Evolutionary conservation across 2,113 vertebrate genomes (phyloP).

Genomic region (Sebastes fasciatus): DNA sequence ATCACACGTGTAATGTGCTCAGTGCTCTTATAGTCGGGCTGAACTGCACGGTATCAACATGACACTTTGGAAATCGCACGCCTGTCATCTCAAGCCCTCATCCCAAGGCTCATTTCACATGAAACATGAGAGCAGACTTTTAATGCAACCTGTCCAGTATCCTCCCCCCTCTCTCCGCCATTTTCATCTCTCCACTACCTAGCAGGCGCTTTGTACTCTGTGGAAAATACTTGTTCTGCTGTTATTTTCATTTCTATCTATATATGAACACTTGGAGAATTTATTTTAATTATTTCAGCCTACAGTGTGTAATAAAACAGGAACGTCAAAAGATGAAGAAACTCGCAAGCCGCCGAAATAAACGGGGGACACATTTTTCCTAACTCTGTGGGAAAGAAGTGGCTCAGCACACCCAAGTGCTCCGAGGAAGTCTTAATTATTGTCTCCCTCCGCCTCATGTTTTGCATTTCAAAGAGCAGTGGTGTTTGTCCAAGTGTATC

Average conservation of each 20-base stretch:
- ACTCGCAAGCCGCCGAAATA: constrained; percentile 15
- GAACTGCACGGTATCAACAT: constrained; percentile 66
- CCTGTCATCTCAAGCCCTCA: constrained; percentile 67
- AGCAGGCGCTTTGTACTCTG: no score
- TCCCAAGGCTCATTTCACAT: constrained; percentile 68
- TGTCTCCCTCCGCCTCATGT: constrained; percentile 46
- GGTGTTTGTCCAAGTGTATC: constrained; percentile 75
- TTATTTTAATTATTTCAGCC: constrained; percentile 48
- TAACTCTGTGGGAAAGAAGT: constrained; percentile 56
- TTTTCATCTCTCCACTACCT: constrained; percentile 34
- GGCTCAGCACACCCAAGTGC: constrained; percentile 44
- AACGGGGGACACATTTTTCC: constrained; percentile 29
- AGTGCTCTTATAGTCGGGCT: constrained; percentile 42
- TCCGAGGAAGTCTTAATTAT: constrained; percentile 55
- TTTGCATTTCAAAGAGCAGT: constrained; percentile 77
- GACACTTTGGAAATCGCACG: constrained; percentile 64
- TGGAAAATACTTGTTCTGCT: no score
- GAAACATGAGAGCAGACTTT: constrained; percentile 44
- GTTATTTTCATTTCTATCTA: no score
- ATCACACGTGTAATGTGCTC: constrained; percentile 74
- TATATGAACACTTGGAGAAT: no score
- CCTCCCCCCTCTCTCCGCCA: background rate
- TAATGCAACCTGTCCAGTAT: constrained; percentile 52
- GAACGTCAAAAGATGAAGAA: constrained; percentile 14
- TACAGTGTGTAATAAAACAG: constrained; percentile 47